A percentile compares a stretch with the other conserved stretches of the same genome.
Conservation (phyloP, 1,140 invertebrate genomes). For the Cecropterus lyciades region DNA sequence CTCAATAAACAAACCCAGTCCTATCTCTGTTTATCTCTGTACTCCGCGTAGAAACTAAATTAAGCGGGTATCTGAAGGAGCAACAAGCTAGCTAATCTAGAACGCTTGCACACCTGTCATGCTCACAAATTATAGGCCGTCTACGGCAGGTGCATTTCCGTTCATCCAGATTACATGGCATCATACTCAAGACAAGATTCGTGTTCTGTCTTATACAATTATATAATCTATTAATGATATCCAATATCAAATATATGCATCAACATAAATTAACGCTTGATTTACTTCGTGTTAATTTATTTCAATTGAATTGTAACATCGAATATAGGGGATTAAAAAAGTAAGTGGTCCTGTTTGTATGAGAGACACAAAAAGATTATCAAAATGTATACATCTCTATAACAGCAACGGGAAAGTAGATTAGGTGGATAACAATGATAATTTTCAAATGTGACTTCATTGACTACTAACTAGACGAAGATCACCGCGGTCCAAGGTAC, state of each 20-base stretch:
- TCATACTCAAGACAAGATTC: slow-evolving; percentile 8
- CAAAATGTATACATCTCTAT: too few species aligned
- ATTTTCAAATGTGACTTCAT: too few species aligned
- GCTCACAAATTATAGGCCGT: slow-evolving; percentile 8
- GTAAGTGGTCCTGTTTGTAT: too few species aligned
- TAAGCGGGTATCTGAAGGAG: slow-evolving; percentile 1
- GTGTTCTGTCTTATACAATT: not conserved
- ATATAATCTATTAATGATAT: not conserved
- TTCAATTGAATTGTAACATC: too few species aligned
- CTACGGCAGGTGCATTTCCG: not conserved
- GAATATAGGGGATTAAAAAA: not conserved
- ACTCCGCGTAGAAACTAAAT: slow-evolving; percentile 3
- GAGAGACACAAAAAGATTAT: too few species aligned
- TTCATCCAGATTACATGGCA: not conserved
- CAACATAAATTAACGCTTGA: too few species aligned
- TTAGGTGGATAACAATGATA: too few species aligned
- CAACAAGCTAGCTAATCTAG: slow-evolving; percentile 2
- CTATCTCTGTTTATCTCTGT: not conserved
- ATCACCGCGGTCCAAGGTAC: too few species aligned
- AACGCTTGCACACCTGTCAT: slow-evolving; percentile 6
- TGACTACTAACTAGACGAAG: too few species aligned
- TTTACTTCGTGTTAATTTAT: too few species aligned
- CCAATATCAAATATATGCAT: too few species aligned
- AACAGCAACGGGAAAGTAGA: too few species aligned
- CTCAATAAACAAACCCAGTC: not conserved